A percentile compares a stretch with the other conserved stretches of the same genome.
These are phyloP conservation scores for Dione vanillae DNA, from an alignment of 2,888 invertebrate species.

Conservation along the genomic window DNA sequence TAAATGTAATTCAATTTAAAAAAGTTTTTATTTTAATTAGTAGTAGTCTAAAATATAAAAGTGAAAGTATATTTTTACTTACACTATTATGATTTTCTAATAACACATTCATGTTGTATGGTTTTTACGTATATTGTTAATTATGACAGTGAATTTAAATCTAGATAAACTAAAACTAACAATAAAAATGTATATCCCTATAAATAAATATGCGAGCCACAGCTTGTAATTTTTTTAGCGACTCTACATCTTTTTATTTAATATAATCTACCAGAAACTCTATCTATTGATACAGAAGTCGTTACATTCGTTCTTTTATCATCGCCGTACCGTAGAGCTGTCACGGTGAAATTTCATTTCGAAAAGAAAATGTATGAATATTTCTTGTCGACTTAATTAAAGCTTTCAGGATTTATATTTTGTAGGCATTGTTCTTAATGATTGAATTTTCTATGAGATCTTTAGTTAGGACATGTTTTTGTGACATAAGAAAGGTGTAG, in stretches of 20 bases:
- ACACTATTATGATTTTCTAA: no score
- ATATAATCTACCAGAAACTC: constrained; percentile 5
- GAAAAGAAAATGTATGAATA: constrained; percentile 26
- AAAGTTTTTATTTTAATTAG: no score
- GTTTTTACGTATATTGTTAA: no score
- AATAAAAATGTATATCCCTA: neutral
- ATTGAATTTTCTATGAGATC: neutral
- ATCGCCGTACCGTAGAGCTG: constrained; percentile 17
- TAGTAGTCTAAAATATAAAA: no score
- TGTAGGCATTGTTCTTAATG: constrained; percentile 21
- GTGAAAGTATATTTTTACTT: no score
- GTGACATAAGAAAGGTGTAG: neutral
- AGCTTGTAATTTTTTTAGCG: neutral
- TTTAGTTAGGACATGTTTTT: constrained; percentile 8
- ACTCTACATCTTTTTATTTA: constrained; percentile 12
- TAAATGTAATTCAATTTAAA: no score
- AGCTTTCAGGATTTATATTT: constrained; percentile 18
- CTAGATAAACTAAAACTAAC: neutral
- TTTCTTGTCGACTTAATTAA: constrained; percentile 31
- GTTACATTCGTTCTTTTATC: constrained; percentile 19
- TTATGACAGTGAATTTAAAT: no score
- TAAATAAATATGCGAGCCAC: neutral
- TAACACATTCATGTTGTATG: no score
- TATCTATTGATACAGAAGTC: constrained; percentile 9
- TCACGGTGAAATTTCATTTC: constrained; percentile 29